Evolutionary conservation across 2,888 invertebrate genomes (phyloP).

Genomic region (Stenurella melanura): DNA sequence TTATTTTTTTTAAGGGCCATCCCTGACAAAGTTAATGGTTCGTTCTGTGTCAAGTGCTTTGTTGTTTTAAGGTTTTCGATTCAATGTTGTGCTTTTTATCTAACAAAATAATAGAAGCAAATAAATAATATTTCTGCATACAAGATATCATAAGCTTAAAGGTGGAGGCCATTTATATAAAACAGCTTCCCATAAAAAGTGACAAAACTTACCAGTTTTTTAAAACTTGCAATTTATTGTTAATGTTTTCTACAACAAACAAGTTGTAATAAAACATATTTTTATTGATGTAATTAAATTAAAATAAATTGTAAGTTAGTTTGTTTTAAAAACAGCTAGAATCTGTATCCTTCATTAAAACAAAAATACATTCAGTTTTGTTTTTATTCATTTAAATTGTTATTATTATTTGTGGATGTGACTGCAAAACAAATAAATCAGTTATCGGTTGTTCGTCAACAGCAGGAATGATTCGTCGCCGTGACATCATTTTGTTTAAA

Average conservation of each 20-base stretch:
- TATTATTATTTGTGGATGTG: background rate
- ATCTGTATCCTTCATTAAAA: background rate
- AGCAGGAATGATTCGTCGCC: background rate
- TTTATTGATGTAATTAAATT: background rate
- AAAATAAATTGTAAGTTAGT: background rate
- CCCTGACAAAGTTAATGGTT: too few species aligned
- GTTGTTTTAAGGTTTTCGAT: too few species aligned
- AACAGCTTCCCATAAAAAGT: background rate
- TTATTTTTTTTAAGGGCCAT: too few species aligned
- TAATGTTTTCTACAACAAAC: background rate
- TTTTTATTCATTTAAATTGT: background rate
- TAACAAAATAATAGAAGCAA: too few species aligned
- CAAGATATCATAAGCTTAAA: background rate
- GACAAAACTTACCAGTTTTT: background rate
- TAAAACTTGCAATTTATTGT: background rate
- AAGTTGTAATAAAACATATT: background rate
- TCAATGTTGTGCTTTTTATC: too few species aligned
- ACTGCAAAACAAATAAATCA: constrained; percentile 33
- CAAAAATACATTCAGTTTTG: background rate
- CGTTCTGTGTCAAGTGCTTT: too few species aligned
- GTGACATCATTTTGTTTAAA: constrained; percentile 34
- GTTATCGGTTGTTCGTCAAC: background rate
- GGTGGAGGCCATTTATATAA: background rate
- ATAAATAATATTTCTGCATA: too few species aligned
- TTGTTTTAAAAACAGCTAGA: background rate